Conservation (phyloP, 1,140 invertebrate species). For the Drosophila pseudoananassae region DNA sequence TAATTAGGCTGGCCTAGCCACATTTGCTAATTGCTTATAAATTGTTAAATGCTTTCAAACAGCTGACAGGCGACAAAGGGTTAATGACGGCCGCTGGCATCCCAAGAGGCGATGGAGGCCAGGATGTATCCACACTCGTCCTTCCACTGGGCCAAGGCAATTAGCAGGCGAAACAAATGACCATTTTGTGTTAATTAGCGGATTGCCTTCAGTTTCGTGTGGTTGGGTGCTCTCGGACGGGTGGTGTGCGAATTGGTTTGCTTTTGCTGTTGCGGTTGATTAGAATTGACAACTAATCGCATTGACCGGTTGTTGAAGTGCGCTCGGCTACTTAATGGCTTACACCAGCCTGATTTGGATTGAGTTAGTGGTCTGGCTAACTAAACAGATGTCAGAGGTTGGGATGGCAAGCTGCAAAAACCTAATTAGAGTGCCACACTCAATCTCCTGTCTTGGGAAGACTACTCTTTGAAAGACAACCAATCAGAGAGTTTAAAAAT, state of each 20-base stretch:
- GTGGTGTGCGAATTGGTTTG: slow-evolving; percentile 9
- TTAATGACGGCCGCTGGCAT: slow-evolving; percentile 51
- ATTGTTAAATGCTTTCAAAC: slow-evolving; percentile 64
- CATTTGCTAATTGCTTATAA: slow-evolving; percentile 74
- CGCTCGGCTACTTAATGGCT: slow-evolving; percentile 40
- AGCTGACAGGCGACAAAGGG: slow-evolving; percentile 63
- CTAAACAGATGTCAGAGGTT: neutral
- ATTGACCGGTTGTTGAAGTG: slow-evolving; percentile 34
- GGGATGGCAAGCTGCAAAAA: neutral
- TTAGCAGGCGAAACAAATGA: slow-evolving; percentile 73
- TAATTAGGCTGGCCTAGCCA: slow-evolving; percentile 59
- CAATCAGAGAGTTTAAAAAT: slow-evolving; percentile 63
- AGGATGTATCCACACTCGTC: slow-evolving; percentile 17
- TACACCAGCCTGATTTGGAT: slow-evolving; percentile 23
- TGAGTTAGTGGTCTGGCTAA: slow-evolving; percentile 8
- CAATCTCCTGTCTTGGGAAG: slow-evolving; percentile 5
- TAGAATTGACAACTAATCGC: slow-evolving; percentile 50
- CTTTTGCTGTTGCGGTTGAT: slow-evolving; percentile 33
- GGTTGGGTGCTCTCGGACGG: slow-evolving; percentile 15
- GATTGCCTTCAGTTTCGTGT: slow-evolving; percentile 27
- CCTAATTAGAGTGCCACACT: slow-evolving; percentile 19
- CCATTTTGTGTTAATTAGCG: slow-evolving; percentile 72
- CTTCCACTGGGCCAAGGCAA: slow-evolving; percentile 33
- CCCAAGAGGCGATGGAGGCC: slow-evolving; percentile 19
- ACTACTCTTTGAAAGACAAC: slow-evolving; percentile 25